These are phyloP conservation scores for Tanaodytes sp. DNA, from an alignment of 2,888 invertebrate genomes.

Conservation along the genomic window DNA sequence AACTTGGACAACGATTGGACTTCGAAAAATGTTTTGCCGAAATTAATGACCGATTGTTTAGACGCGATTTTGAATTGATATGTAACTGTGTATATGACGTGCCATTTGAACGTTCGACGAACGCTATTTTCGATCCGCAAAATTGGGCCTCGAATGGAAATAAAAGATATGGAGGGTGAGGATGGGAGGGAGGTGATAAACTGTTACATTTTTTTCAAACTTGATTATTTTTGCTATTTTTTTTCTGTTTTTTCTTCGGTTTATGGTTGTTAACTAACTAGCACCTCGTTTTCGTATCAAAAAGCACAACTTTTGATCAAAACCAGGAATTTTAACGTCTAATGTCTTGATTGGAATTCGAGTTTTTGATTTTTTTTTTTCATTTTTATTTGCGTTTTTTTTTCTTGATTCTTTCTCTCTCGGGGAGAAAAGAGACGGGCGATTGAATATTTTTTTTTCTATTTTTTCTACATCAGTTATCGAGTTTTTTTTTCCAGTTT, in stretches of 20 bases:
- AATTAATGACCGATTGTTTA: too few species aligned
- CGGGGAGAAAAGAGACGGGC: too few species aligned
- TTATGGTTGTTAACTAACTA: conserved; percentile 13
- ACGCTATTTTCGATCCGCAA: not conserved
- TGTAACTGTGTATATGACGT: conserved; percentile 5
- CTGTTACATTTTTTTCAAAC: conserved; percentile 1
- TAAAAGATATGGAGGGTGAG: too few species aligned
- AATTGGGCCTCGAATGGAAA: too few species aligned
- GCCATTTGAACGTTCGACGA: conserved; percentile 2
- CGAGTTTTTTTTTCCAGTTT: too few species aligned
- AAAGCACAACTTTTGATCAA: conserved; percentile 35
- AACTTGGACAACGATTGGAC: conserved; percentile 7
- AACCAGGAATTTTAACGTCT: conserved; percentile 43
- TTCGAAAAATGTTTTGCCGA: not conserved
- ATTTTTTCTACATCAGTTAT: too few species aligned
- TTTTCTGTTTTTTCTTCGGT: conserved; percentile 34
- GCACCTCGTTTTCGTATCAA: conserved; percentile 49
- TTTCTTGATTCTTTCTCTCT: too few species aligned
- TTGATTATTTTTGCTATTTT: not conserved
- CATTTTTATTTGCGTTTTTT: conserved; percentile 6
- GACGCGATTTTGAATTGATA: not conserved
- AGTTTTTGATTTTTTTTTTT: not conserved
- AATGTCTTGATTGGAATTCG: conserved; percentile 24
- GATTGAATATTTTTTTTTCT: too few species aligned
- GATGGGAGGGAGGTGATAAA: too few species aligned